phyloP scores from a whole-genome alignment of 2,888 invertebrate genomes.

The Drosophila histrio region DNA sequence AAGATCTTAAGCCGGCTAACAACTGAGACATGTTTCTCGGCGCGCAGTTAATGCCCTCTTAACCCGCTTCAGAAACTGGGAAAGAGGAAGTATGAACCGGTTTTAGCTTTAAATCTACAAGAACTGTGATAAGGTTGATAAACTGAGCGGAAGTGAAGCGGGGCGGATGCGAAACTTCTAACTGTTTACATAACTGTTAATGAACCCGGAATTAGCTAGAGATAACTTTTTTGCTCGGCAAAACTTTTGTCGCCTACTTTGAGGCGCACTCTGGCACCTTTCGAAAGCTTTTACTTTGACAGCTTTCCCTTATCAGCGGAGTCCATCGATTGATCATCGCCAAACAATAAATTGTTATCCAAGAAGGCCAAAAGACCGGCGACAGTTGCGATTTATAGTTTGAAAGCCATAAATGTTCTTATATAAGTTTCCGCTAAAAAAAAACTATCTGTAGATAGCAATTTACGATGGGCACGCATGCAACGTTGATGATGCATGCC shows the following conservation, averaged over 20 bases:
- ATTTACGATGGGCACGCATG: not conserved
- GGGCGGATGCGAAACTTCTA: not conserved
- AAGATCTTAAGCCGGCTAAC: constrained; percentile 45
- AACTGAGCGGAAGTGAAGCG: not conserved
- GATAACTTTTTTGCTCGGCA: constrained; percentile 6
- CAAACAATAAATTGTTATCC: constrained; percentile 28
- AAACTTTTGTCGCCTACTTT: constrained; percentile 32
- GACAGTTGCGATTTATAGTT: constrained; percentile 10
- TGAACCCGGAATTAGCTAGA: constrained; percentile 41
- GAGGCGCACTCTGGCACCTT: constrained; percentile 17
- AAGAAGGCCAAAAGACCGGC: constrained; percentile 12
- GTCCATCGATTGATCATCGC: constrained; percentile 36
- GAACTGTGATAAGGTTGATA: not conserved
- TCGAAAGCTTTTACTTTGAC: constrained; percentile 4
- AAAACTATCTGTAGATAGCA: not conserved
- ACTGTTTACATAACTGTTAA: constrained; percentile 25
- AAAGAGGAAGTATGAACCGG: not conserved
- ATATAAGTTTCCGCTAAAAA: not conserved
- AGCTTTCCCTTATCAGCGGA: constrained; percentile 22
- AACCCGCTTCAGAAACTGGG: constrained; percentile 23
- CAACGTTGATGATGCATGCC: not conserved
- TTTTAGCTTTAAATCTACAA: constrained; percentile 25
- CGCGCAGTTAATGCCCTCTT: constrained; percentile 40
- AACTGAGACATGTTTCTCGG: constrained; percentile 23
- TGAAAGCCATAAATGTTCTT: constrained; percentile 13